Evolutionary conservation across 2,797 vertebrate genomes (phyloP).

Genomic region (Furcifer pardalis): DNA sequence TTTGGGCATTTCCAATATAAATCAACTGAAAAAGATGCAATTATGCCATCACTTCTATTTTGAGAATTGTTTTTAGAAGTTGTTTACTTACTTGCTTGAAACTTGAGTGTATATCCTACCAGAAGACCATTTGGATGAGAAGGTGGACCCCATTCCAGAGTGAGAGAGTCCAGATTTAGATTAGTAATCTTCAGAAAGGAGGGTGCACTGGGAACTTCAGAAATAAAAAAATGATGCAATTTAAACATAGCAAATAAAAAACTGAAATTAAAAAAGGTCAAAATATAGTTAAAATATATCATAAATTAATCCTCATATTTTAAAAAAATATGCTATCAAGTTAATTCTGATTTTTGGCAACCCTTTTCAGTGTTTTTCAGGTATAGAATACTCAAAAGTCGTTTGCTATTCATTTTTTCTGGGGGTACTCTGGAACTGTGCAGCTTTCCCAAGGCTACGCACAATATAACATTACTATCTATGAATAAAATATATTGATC

Average conservation of each 20-base stretch:
- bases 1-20: too few relatives aligned
- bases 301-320: background rate
- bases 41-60: background rate
- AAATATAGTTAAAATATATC: background rate
- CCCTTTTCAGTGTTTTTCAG: too few relatives aligned
- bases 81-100: conserved; percentile 89
- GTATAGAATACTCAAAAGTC: too few relatives aligned
- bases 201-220: conserved; percentile 88
- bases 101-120: conserved; percentile 90
- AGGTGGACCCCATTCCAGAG: conserved; percentile 91
- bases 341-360: too few relatives aligned
- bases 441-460: too few relatives aligned
- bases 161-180: conserved; percentile 87
- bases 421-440: too few relatives aligned
- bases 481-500: too few relatives aligned
- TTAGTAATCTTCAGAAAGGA: conserved; percentile 84
- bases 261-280: background rate
- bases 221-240: conserved; percentile 48
- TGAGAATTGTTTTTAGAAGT: conserved; percentile 9
- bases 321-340: background rate
- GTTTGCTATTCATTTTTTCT: too few relatives aligned
- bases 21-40: background rate
- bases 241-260: background rate
- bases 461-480: background rate
- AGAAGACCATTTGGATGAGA: conserved; percentile 88